Conservation (phyloP, 1,140 invertebrate genomes). For the Chrysomallon squamiferum region DNA sequence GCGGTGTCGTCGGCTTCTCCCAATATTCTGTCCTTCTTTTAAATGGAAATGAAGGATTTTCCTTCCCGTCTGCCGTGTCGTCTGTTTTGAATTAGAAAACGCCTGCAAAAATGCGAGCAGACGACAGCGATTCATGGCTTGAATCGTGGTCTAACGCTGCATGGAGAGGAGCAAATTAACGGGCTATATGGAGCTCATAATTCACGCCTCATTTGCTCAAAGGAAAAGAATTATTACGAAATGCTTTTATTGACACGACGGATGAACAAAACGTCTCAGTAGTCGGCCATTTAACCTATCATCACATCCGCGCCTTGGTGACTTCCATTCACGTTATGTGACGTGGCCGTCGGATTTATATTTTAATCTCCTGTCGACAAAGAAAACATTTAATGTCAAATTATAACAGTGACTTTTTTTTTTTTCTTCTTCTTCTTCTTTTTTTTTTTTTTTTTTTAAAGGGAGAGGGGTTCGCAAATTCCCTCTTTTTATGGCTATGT, state of each 20-base stretch:
- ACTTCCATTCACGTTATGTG: not conserved
- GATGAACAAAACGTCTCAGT: constrained; percentile 1
- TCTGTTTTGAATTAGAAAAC: constrained; percentile 2
- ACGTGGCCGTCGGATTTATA: not conserved
- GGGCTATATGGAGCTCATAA: constrained; percentile 7
- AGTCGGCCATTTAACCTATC: not conserved
- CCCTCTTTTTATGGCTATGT: not conserved
- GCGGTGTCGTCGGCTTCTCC: not conserved
- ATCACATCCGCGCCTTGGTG: constrained; percentile 2
- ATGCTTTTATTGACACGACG: constrained; percentile 11
- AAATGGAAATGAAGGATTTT: constrained; percentile 15
- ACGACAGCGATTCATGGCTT: not conserved
- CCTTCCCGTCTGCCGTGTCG: constrained; percentile 7
- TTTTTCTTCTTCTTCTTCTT: too few species aligned
- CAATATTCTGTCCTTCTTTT: constrained; percentile 3
- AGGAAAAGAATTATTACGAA: constrained; percentile 16
- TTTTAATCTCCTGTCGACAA: constrained; percentile 10
- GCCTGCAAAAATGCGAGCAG: not conserved
- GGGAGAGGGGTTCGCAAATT: too few species aligned
- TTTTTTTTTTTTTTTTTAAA: too few species aligned
- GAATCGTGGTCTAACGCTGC: constrained; percentile 4
- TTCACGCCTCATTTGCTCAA: constrained; percentile 12
- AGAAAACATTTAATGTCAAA: constrained; percentile 5
- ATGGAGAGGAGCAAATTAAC: constrained; percentile 9
- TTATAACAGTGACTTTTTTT: not conserved